phyloP scores from a whole-genome alignment of 2,797 vertebrate genomes.

The Natrix natrix region DNA sequence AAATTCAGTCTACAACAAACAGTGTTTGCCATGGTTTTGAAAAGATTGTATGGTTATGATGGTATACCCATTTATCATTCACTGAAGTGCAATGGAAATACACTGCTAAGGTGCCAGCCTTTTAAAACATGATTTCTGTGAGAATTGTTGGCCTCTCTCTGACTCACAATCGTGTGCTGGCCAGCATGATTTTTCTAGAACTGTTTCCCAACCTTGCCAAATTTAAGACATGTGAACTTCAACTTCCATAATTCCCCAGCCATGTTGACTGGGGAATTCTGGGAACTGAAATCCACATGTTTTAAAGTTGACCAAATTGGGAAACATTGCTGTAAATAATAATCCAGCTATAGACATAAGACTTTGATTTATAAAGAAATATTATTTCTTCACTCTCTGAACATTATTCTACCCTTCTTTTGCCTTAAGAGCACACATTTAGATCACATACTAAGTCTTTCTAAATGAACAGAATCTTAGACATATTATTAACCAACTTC shows the following conservation, averaged over 20 bases:
- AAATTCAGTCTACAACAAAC: neutral
- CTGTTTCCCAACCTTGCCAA: neutral
- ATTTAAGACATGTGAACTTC: neutral
- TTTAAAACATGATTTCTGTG: neutral
- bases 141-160: neutral
- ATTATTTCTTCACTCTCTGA: neutral
- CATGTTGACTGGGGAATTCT: neutral
- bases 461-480: neutral
- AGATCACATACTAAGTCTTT: neutral
- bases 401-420: neutral
- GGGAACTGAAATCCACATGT: too few relatives aligned
- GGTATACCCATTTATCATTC: neutral
- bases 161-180: neutral
- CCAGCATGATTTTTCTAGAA: neutral
- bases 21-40: neutral
- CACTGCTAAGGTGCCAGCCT: neutral
- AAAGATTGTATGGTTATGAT: neutral
- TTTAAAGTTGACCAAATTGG: too few relatives aligned
- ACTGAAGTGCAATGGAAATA: neutral
- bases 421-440: neutral
- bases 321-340: neutral
- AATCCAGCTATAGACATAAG: neutral
- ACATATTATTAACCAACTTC: neutral
- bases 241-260: neutral
- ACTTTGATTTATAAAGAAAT: neutral